These are phyloP conservation scores for Megaceryle maxima DNA, from an alignment of 2,113 vertebrate species.

Conservation along the genomic window DNA sequence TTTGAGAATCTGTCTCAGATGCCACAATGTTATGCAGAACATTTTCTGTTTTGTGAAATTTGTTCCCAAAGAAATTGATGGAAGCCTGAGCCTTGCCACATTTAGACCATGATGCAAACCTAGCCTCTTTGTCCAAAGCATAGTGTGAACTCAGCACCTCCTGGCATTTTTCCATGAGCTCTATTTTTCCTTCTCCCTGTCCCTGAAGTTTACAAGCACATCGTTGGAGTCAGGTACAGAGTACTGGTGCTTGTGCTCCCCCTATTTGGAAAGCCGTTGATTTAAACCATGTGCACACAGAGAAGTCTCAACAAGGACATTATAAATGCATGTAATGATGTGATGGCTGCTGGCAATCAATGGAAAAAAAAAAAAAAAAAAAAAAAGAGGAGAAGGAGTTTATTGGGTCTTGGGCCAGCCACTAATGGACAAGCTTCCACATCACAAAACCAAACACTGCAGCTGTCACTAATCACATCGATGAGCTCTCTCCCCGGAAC, in stretches of 20 bases:
- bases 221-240: slow-evolving; percentile 9
- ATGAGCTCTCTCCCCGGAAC: not conserved
- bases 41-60: not conserved
- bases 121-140: slow-evolving; percentile 8
- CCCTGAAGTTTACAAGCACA: slow-evolving; percentile 30
- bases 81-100: not conserved
- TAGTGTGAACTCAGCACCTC: not conserved
- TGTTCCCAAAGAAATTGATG: not conserved
- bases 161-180: not conserved
- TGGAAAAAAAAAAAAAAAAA: not conserved
- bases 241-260: not conserved
- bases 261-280: slow-evolving; percentile 21
- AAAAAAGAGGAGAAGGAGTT: not conserved
- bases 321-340: slow-evolving; percentile 44
- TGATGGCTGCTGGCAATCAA: not conserved
- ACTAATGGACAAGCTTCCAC: slow-evolving; percentile 23
- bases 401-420: slow-evolving; percentile 24
- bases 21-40: not conserved
- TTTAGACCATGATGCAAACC: not conserved
- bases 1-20: not conserved
- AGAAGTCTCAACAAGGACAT: slow-evolving; percentile 33
- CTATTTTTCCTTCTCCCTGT: slow-evolving; percentile 26
- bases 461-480: slow-evolving; percentile 42
- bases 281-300: slow-evolving; percentile 58
- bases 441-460: slow-evolving; percentile 35